These are phyloP conservation scores for Zele albiditarsus DNA, from an alignment of 2,888 invertebrate species.

Conservation along the genomic window DNA sequence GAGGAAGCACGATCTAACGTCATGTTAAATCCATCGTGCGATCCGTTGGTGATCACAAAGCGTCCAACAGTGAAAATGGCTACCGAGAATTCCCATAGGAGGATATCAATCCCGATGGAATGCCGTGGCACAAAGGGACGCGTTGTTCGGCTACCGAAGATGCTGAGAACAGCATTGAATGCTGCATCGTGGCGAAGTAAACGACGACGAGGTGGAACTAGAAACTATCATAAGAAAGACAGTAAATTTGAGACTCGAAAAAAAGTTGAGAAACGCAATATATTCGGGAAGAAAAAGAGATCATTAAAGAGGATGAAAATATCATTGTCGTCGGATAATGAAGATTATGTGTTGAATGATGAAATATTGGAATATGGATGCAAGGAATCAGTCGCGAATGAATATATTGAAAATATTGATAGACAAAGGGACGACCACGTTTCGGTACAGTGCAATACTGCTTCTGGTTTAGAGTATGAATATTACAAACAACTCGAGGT, in stretches of 20 bases:
- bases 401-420: neutral
- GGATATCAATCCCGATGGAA: constrained; percentile 44
- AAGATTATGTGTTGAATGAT: neutral
- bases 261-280: constrained; percentile 52
- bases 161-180: constrained; percentile 50
- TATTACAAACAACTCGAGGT: constrained; percentile 62
- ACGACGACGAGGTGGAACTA: constrained; percentile 15
- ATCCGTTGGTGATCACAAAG: constrained; percentile 65
- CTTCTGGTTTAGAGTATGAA: constrained; percentile 41
- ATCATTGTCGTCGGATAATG: neutral
- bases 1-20: constrained; percentile 46
- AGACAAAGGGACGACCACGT: constrained; percentile 16
- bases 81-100: constrained; percentile 44
- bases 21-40: constrained; percentile 46
- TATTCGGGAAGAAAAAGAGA: constrained; percentile 37
- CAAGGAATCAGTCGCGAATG: neutral
- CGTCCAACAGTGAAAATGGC: constrained; percentile 52
- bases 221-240: constrained; percentile 43
- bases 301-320: constrained; percentile 25
- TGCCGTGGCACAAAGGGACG: constrained; percentile 35
- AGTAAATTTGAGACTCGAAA: constrained; percentile 50
- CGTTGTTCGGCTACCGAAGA: constrained; percentile 50
- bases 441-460: neutral
- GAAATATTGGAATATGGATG: neutral
- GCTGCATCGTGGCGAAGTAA: constrained; percentile 37